These are phyloP conservation scores for Oryzias celebensis DNA, from an alignment of 2,113 vertebrate genomes.

Conservation along the genomic window DNA sequence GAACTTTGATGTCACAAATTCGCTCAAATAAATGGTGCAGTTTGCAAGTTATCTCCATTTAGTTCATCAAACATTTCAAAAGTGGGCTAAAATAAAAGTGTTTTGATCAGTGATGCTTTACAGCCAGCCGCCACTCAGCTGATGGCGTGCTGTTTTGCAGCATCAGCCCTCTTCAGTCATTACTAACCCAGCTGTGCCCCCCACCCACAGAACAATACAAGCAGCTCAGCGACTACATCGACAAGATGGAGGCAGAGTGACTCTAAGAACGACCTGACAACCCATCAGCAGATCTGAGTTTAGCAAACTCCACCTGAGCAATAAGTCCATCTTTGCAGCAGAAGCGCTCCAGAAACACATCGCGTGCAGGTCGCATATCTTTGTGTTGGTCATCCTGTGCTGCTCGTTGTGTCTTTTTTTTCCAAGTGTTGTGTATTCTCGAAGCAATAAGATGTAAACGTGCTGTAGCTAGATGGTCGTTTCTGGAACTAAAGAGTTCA, in stretches of 20 bases:
- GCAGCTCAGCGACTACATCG: slow-evolving; percentile 92
- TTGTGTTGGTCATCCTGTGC: not conserved
- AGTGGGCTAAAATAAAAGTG: no score
- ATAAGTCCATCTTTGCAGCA: not conserved
- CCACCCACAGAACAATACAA: slow-evolving; percentile 89
- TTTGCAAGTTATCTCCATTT: no score
- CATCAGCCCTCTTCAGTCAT: no score
- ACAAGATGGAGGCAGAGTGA: slow-evolving; percentile 89
- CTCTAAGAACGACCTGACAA: not conserved
- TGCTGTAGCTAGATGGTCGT: no score
- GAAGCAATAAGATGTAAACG: no score
- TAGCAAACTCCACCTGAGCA: slow-evolving; percentile 9
- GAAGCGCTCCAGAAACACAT: no score
- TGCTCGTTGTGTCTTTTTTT: not conserved
- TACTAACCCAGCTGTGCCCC: not conserved
- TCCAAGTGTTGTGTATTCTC: not conserved
- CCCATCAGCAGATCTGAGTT: not conserved
- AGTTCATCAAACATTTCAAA: no score
- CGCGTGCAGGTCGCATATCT: not conserved
- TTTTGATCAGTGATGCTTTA: no score
- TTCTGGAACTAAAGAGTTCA: not conserved
- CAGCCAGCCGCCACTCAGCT: no score
- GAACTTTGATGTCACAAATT: no score
- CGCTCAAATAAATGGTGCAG: no score
- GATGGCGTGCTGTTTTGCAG: no score